Conservation (phyloP, 2,113 vertebrate genomes). For the Murina feae region DNA sequence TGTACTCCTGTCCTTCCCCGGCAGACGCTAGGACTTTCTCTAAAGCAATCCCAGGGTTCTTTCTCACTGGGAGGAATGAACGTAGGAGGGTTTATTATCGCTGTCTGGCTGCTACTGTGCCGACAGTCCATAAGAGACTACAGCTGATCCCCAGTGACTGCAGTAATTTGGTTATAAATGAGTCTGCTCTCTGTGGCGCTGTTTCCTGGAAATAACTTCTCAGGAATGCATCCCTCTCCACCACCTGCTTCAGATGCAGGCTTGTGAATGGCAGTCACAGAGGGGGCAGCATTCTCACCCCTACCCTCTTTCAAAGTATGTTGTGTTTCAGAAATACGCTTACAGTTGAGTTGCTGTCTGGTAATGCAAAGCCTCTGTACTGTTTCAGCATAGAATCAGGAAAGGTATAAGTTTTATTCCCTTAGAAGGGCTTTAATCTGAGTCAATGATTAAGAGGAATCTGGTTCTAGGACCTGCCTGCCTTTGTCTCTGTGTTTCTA, state of each 20-base stretch:
- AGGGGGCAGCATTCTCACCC: background rate
- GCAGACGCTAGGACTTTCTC: background rate
- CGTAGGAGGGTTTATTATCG: background rate
- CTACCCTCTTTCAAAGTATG: background rate
- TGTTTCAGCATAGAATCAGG: background rate
- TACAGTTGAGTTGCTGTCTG: background rate
- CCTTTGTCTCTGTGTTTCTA: background rate
- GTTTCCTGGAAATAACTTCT: background rate
- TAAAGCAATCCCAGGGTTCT: background rate
- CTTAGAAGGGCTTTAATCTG: background rate
- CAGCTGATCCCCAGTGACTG: background rate
- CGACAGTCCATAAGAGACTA: background rate
- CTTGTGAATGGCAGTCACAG: background rate
- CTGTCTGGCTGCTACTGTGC: background rate
- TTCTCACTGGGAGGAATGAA: background rate
- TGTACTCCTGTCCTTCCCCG: background rate
- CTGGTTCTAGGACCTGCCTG: background rate
- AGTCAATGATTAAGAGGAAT: background rate
- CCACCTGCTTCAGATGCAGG: background rate
- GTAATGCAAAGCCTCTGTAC: background rate
- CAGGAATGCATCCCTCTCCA: background rate
- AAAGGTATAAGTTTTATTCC: background rate
- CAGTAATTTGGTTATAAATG: conserved; percentile 39
- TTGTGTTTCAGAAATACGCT: background rate
- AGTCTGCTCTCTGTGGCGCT: background rate